Base-by-base conservation (phyloP, 1,140 invertebrate species). In the Asobara japonica region DNA sequence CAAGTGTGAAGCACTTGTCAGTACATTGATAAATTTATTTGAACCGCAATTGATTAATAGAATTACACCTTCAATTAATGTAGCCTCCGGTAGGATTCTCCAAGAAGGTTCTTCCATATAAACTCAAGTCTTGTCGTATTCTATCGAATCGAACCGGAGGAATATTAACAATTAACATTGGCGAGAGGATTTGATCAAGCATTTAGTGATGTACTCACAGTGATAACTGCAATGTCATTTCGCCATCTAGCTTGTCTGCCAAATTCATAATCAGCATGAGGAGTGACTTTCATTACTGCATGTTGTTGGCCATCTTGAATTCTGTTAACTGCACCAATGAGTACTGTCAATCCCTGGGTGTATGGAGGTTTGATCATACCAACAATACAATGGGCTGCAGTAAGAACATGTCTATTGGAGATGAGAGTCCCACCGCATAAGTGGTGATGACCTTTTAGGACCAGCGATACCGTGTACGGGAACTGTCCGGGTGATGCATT, bases 311-410 rank as follows among this genome's bases (percentile, higher is more conserved):
- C 69, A 45, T 10, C 18, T 2, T 18, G 11, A 11, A 31, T 33
- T n/a, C 64, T 65, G 20, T 18, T 7, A 8, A 36, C n/a, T 22
- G 69, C 61, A 2, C 71, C 68, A 64, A 67, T 71, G 11, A 76
- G 29, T 8, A 76, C 27, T 11, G 69, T 48, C 0, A 76, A 20
- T 10, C 38, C 71, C 22, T 69, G 22, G 2, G 64, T 73, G 48
- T 70, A 71, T 0, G 66, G 67, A 27, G 67, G 27, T 45, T 70
- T 67, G 25, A 8, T 61, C 10, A 45, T 27, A 11, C 65, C 48
- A 18, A 74, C 33, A 20, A 74, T 71, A 36, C 74, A 76, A 25
- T 76, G 74, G 30, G 74, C 74, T 27, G 74, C 74, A 1, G 69
- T 71, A 16, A 71, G 62, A 13, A 71, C 22, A 36, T 71, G 62